These are phyloP conservation scores for Bimastos eiseni DNA, from an alignment of 2,888 invertebrate species.

Conservation along the genomic window DNA sequence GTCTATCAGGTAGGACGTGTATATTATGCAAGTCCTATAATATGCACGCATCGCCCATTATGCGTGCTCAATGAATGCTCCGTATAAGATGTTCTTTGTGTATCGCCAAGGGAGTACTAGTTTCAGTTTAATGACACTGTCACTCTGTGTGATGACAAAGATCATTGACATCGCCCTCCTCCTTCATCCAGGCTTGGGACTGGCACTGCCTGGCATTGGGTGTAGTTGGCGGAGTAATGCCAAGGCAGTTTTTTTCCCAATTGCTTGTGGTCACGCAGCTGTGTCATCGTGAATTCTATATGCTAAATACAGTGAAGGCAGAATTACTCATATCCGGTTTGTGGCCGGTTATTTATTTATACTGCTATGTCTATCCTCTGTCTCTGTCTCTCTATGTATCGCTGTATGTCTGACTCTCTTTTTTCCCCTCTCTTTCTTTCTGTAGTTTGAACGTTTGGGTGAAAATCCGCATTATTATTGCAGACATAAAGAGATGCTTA, in stretches of 20 bases:
- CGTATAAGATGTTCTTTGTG: too few relatives aligned
- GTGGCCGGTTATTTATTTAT: background rate
- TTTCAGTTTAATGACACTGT: too few relatives aligned
- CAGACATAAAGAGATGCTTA: background rate
- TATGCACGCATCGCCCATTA: background rate
- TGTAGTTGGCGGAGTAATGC: too few relatives aligned
- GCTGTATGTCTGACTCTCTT: background rate
- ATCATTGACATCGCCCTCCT: too few relatives aligned
- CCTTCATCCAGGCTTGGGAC: too few relatives aligned
- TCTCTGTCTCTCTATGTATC: background rate
- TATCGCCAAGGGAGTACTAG: too few relatives aligned
- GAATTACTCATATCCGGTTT: background rate
- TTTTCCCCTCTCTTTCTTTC: background rate
- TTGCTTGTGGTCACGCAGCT: background rate
- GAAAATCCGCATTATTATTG: background rate
- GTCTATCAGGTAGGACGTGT: background rate
- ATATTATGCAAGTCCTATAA: constrained; percentile 25
- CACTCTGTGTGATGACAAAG: too few relatives aligned
- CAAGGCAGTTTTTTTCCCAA: background rate
- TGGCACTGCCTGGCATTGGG: too few relatives aligned
- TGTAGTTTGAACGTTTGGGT: background rate
- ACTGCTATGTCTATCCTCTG: constrained; percentile 1
- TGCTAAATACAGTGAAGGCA: background rate
- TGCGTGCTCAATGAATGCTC: background rate
- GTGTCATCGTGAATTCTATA: background rate